Evolutionary conservation across 2,888 invertebrate species (phyloP), one percentile per base, ranked within the genome.

Genomic region (Apodemia zela): DNA sequence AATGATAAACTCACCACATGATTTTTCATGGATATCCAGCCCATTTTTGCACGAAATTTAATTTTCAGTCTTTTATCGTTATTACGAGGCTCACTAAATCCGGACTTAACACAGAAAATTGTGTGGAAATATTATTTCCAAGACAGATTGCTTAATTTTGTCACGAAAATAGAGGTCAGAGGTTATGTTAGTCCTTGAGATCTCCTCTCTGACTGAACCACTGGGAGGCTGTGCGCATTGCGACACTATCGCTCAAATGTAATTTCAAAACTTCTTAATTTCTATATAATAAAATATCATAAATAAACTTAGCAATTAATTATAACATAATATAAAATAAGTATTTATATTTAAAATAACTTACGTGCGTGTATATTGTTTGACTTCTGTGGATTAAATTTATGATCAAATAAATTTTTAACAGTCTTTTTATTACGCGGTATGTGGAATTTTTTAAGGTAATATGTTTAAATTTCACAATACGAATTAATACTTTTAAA

Each of bases 161-260:
- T 49, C 49, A 61, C 62, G 29, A 63, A 59, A 63, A 65, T 62
- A 18, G 57, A 58, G 73, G 71, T 73, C 72, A 73, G 73, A 88
- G 87, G 87, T 89, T 89, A 89, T 86, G 85, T 84, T 79, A 75
- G 75, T 72, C 79, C 77, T 73, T 79, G 85, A 87, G 87, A 88
- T 87, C 80, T 82, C 73, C 77, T 83, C 87, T 79, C 79, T 78
- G 79, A 89, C 89, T 86, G 87, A 85, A 80, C 66, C 67, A 69
- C 65, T 70, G 80, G 88, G 90, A 89, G 81, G 90, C 89, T 89
- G 89, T 90, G 91, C 91, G 91, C 91, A 91, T 79, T 90, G 90
- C 90, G 90, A 81, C 85, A 90, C 76, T 77, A 74, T 75, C 80
- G 45, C 45, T 7, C 17, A 47, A 8, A 47, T 42, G 15, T 42